phyloP scores from a whole-genome alignment of 2,797 vertebrate genomes.

The Triplophysa bombifrons region DNA sequence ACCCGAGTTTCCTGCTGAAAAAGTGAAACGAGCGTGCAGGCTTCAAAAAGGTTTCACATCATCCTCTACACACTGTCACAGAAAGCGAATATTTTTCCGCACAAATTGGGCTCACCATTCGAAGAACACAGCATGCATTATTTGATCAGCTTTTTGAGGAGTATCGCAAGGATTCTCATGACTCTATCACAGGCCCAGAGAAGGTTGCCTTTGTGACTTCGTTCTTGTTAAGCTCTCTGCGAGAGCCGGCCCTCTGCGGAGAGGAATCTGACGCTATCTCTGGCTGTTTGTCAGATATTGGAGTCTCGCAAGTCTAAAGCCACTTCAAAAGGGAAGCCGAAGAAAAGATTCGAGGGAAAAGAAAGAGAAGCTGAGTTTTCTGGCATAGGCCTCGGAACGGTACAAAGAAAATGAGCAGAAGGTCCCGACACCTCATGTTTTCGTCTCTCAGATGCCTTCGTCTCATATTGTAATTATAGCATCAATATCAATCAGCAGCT shows the following conservation, averaged over 20 bases:
- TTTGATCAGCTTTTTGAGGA: conserved; percentile 50
- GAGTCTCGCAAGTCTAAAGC: conserved; percentile 45
- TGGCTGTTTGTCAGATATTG: conserved; percentile 48
- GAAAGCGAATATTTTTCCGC: conserved; percentile 51
- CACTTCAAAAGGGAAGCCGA: conserved; percentile 61
- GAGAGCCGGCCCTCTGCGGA: conserved; percentile 48
- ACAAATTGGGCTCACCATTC: conserved; percentile 42
- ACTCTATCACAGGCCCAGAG: conserved; percentile 46
- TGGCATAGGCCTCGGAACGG: conserved; percentile 25
- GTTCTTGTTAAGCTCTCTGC: conserved; percentile 25
- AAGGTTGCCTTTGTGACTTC: conserved; percentile 26
- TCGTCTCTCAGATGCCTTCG: conserved; percentile 53
- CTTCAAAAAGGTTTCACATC: conserved; percentile 42
- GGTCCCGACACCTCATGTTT: conserved; percentile 50
- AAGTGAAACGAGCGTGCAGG: conserved; percentile 31
- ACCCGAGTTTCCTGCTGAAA: conserved; percentile 7
- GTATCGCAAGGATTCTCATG: conserved; percentile 39
- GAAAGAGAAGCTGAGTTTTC: conserved; percentile 32
- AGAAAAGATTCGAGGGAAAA: conserved; percentile 35
- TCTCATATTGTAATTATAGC: conserved; percentile 53
- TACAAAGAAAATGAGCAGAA: conserved; percentile 34
- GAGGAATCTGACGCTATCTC: conserved; percentile 47
- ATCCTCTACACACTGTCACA: conserved; percentile 28
- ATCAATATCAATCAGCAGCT: conserved; percentile 60
- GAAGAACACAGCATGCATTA: conserved; percentile 52